Evolutionary conservation across 2,113 vertebrate species (phyloP).

Genomic region (Microtus oregoni): DNA sequence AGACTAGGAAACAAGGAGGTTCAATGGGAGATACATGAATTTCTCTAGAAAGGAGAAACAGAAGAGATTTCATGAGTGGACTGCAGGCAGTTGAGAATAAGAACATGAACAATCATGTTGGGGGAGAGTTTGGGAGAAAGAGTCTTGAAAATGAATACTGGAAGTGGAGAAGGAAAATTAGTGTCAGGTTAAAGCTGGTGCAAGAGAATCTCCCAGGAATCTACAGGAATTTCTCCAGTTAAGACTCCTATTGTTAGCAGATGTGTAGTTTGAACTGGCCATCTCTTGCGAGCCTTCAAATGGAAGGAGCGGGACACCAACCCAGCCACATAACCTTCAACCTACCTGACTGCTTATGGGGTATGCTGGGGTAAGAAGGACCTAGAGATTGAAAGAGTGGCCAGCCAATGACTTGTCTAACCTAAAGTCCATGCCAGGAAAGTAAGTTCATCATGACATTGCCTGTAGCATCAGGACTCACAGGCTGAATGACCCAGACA

Average conservation of each 20-base stretch:
- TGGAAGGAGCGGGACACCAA: background rate
- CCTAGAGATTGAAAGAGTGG: background rate
- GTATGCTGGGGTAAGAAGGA: background rate
- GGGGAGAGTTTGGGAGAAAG: too few relatives aligned
- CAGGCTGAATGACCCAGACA: background rate
- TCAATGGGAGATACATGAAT: too few relatives aligned
- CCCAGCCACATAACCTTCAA: background rate
- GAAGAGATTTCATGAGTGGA: too few relatives aligned
- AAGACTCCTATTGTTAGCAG: background rate
- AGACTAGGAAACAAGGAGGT: too few relatives aligned
- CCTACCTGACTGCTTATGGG: background rate
- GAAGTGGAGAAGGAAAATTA: background rate
- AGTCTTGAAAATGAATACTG: background rate
- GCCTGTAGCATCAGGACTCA: background rate
- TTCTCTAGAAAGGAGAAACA: too few relatives aligned
- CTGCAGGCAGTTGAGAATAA: too few relatives aligned
- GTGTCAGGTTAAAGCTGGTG: background rate
- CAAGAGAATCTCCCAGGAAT: background rate
- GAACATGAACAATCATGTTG: background rate
- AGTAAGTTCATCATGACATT: background rate
- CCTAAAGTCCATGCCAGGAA: background rate
- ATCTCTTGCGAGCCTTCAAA: background rate
- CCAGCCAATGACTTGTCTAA: background rate
- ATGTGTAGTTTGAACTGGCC: background rate
- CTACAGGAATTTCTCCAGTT: background rate